Percentiles rank a stretch among this genome's conserved stretches.
Evolutionary conservation across 1,140 invertebrate genomes (phyloP).

Genomic region (Halyomorpha halys): DNA sequence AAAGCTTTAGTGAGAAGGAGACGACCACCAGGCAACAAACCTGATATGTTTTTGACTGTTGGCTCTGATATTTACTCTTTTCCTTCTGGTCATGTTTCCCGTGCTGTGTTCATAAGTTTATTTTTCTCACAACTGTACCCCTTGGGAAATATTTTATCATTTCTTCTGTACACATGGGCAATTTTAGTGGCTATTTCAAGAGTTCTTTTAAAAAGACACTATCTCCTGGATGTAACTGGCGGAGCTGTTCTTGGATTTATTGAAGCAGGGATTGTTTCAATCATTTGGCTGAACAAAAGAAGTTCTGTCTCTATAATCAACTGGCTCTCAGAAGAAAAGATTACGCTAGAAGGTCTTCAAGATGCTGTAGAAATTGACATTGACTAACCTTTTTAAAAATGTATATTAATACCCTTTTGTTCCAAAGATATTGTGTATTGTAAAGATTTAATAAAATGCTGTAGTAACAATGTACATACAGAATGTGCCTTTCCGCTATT

Average conservation of each 20-base stretch:
- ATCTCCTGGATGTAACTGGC: slow-evolving; percentile 70
- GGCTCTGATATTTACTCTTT: slow-evolving; percentile 86
- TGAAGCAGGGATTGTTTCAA: slow-evolving; percentile 52
- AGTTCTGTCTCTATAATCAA: slow-evolving; percentile 41
- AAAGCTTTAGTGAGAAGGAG: slow-evolving; percentile 70
- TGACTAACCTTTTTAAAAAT: neutral
- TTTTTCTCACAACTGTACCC: slow-evolving; percentile 56
- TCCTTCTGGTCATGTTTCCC: slow-evolving; percentile 90
- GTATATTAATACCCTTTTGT: neutral
- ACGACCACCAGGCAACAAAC: slow-evolving; percentile 55
- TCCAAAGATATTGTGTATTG: neutral
- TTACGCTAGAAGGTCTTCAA: slow-evolving; percentile 36
- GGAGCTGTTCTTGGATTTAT: slow-evolving; percentile 66
- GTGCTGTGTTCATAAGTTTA: slow-evolving; percentile 63
- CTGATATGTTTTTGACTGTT: slow-evolving; percentile 49
- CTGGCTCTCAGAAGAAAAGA: slow-evolving; percentile 45
- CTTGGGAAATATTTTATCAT: slow-evolving; percentile 43
- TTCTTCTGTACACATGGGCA: slow-evolving; percentile 62
- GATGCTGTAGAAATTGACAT: neutral
- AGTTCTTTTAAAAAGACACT: slow-evolving; percentile 70
- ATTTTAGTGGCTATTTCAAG: slow-evolving; percentile 64
- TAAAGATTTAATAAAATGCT: neutral
- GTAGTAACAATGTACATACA: no score
- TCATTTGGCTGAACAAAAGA: slow-evolving; percentile 54
- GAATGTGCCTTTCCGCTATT: no score